Evolutionary conservation across 2,797 vertebrate genomes (phyloP).

Genomic region (Pelochelys cantorii): DNA sequence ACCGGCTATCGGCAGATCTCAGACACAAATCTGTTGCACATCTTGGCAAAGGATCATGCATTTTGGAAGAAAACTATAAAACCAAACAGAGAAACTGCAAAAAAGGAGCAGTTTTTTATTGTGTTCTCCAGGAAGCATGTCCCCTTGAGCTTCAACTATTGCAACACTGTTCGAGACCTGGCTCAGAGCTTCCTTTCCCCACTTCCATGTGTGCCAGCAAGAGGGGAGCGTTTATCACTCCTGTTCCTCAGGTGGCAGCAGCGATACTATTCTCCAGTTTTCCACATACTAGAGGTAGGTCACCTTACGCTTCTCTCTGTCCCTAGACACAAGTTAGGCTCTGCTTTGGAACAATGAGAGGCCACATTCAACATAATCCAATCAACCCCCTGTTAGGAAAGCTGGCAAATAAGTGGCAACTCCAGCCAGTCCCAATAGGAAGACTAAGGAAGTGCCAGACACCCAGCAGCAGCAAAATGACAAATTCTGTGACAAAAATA

Average conservation of each 20-base stretch:
- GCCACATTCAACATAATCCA: background rate
- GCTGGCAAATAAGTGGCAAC: background rate
- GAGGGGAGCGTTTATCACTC: background rate
- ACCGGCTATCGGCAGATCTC: background rate
- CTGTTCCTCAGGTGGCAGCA: background rate
- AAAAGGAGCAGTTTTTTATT: background rate
- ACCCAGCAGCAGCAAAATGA: background rate
- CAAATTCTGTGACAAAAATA: background rate
- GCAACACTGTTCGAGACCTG: background rate
- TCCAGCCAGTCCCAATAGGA: background rate
- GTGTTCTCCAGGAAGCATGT: background rate
- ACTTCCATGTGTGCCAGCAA: background rate
- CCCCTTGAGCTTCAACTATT: background rate
- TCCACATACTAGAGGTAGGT: background rate
- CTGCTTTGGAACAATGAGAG: background rate
- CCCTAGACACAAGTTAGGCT: background rate
- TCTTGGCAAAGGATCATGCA: background rate
- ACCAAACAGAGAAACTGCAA: background rate
- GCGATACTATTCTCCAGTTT: background rate
- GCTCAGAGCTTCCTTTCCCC: background rate
- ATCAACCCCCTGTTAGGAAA: background rate
- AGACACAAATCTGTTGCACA: background rate
- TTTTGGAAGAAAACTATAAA: background rate
- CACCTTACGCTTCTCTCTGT: background rate
- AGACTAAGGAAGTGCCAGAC: background rate